Base-by-base conservation (phyloP, 2,888 invertebrate genomes). In the Rhagium mordax region DNA sequence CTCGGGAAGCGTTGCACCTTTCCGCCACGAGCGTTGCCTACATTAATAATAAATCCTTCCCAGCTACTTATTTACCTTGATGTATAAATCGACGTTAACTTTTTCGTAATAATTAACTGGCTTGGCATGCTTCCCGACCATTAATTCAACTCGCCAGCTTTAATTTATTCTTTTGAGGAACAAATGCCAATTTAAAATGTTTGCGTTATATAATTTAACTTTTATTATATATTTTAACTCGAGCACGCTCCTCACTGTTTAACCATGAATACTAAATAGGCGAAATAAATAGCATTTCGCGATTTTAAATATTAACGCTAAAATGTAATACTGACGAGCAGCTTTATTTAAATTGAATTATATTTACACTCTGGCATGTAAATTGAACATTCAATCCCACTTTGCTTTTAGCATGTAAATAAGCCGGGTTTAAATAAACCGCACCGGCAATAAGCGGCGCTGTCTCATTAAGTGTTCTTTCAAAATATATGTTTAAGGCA, bases 291-390 rank as follows among this genome's bases (percentile, higher is more conserved):
- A 53, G 24, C 15, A 33, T 67, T 67, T 41, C 16, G 47, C 67
- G 41, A 29, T 57, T 57, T 57, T 67, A 67, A 67, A 67, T 67
- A 57, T 67, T 67, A 67, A 67, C 24, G 47, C 18, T 47, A 41
- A 20, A 57, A 57, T 24, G 47, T 57, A 55, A n/a, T 21, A 18
- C 47, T 29, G 41, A 51, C 27, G 15, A 61, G 47, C 15, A 41
- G 67, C 57, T 57, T 57, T 67, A 57, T 67, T 57, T 67, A 67
- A 67, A 67, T 67, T 57, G 67, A 57, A 67, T 67, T 67, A 67
- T 57, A 67, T 67, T 67, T 67, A 67, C 67, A 67, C 67, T 67
- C 57, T 67, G 57, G 67, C 47, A 67, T 67, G 67, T 67, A 67
- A 67, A 67, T 67, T 21, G 57, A 20, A 55, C 55, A 67, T 67